These are phyloP conservation scores for Parasteatoda lunata DNA, from an alignment of 2,888 invertebrate genomes.

Conservation along the genomic window DNA sequence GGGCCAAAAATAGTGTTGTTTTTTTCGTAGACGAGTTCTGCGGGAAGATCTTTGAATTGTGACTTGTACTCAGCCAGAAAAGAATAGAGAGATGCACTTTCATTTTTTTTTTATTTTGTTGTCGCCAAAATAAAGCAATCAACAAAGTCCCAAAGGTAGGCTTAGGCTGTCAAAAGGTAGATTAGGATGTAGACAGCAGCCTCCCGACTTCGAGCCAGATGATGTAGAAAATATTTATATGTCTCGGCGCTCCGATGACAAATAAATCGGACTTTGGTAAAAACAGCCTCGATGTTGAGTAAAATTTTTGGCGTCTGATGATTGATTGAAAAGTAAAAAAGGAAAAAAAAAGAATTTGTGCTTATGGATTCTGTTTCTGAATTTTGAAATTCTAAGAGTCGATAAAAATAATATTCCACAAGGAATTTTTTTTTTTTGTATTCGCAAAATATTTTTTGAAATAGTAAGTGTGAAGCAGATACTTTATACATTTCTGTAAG, in stretches of 20 bases:
- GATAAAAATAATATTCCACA: too few relatives aligned
- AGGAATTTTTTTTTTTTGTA: too few relatives aligned
- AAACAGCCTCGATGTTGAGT: not conserved
- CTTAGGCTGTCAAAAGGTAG: slow-evolving; percentile 24
- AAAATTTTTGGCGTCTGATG: not conserved
- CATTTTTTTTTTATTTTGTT: not conserved
- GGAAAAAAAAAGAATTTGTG: not conserved
- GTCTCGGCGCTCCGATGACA: not conserved
- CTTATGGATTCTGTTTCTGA: too few relatives aligned
- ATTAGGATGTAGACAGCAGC: slow-evolving; percentile 10
- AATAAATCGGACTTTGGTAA: slow-evolving; percentile 10
- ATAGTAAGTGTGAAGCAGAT: too few relatives aligned
- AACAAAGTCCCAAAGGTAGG: slow-evolving; percentile 18
- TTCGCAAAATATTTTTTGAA: too few relatives aligned
- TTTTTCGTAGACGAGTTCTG: not conserved
- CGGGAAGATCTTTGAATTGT: not conserved
- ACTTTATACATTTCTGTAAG: too few relatives aligned
- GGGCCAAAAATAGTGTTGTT: not conserved
- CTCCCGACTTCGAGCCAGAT: not conserved
- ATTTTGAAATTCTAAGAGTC: too few relatives aligned
- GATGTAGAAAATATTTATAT: not conserved
- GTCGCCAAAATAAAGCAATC: slow-evolving; percentile 37
- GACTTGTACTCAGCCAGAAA: not conserved
- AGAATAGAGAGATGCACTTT: not conserved
- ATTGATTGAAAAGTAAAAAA: not conserved